Base-by-base conservation (phyloP, 2,797 vertebrate species). In the Harpagifer antarcticus region DNA sequence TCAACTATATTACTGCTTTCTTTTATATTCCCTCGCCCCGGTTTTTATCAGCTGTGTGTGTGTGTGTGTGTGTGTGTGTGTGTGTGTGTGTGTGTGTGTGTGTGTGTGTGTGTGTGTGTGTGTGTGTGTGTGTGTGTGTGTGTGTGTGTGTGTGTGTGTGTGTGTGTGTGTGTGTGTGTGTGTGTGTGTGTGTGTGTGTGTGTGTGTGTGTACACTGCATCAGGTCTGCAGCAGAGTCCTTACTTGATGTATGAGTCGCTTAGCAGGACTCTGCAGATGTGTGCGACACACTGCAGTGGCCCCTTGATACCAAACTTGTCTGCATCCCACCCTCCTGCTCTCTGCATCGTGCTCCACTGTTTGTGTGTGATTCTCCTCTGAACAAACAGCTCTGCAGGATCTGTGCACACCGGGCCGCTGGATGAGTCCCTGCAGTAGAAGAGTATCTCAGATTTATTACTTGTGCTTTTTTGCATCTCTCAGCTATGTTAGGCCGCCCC, bases 391-490 rank as follows among this genome's bases (percentile, higher is more conserved):
- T 60, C 80, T 61, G 64, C 52, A 5, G 54, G 80, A 81, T 57
- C 64, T 23, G 78, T 73, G 45, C 17, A 76, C 74, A 56, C 73
- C 48, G 76, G 81, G 81, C 82, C 74, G 83, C 74, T 77, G 75
- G 86, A 72, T 44, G 79, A 78, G 17, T 57, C 50, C 33, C 40
- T 4, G 44, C 62, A 72, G 73, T 71, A 70, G 60, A 47, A 40
- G 60, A 61, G 47, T 14, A 15, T 69, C 72, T 78, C 16, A 75
- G 89, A 91, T 92, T 86, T 89, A 90, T 90, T 57, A 73, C 67
- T 68, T 86, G 80, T 11, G 50, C 85, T 56, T 52, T 76, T 57
- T 56, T 87, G 88, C 82, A 74, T 76, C 68, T 68, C 79, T 90
- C 83, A 76, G 72, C 73, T 44, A 76, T 60, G 70, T 66, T 44